phyloP scores from a whole-genome alignment of 2,113 vertebrate species.

The Aleadryas rufinucha region DNA sequence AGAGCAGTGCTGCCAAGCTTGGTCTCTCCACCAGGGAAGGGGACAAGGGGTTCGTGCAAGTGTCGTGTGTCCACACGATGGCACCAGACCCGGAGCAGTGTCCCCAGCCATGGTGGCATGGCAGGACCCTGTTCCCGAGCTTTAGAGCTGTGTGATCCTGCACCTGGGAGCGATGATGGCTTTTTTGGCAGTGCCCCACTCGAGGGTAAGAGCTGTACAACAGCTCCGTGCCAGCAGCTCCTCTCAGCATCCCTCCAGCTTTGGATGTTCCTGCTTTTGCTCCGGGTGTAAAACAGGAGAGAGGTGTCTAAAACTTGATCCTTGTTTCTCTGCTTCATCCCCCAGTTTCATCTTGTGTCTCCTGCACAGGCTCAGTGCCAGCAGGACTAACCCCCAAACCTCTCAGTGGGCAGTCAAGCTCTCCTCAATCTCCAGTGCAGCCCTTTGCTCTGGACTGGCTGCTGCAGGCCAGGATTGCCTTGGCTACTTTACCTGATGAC shows the following conservation, averaged over 20 bases:
- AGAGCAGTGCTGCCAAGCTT: neutral
- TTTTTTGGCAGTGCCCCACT: neutral
- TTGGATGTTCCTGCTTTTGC: neutral
- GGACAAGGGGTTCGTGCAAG: neutral
- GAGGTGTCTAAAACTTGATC: neutral
- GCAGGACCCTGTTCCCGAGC: neutral
- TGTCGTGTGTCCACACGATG: conserved; percentile 26
- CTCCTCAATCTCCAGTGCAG: neutral
- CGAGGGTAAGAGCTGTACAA: neutral
- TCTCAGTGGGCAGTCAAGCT: neutral
- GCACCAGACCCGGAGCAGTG: conserved; percentile 2
- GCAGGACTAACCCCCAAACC: neutral
- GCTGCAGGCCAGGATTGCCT: neutral
- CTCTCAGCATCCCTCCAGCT: neutral
- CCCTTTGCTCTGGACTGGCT: neutral
- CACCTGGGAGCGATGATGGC: neutral
- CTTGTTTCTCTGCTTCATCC: neutral
- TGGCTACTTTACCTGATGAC: neutral
- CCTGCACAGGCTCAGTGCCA: neutral
- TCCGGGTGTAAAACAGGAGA: neutral
- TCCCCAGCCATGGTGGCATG: neutral
- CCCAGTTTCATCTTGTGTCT: neutral
- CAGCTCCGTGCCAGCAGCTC: neutral
- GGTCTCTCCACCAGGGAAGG: neutral
- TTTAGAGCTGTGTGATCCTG: neutral